A percentile compares a stretch with the other conserved stretches of the same genome.
phyloP scores from a whole-genome alignment of 1,140 invertebrate species.

The Drosophila chauvacae region DNA sequence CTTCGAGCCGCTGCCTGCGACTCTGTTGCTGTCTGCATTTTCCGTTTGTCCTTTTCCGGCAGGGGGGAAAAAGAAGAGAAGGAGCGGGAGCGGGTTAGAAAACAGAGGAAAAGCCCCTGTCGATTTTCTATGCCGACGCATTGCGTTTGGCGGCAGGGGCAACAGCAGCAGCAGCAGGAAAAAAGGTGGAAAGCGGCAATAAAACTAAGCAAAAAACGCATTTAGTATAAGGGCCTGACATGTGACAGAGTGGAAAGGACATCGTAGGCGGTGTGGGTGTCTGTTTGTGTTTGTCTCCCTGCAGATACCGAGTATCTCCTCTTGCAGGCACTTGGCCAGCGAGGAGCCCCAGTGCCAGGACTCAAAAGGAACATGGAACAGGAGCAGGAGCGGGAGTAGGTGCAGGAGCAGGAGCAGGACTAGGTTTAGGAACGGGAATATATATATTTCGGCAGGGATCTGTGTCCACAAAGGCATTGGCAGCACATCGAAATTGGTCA shows the following conservation, averaged over 20 bases:
- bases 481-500: slow-evolving; percentile 54
- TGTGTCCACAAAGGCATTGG: slow-evolving; percentile 27
- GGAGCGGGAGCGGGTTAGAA: background rate
- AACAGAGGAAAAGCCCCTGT: slow-evolving; percentile 48
- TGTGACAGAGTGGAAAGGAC: slow-evolving; percentile 52
- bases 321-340: slow-evolving; percentile 50
- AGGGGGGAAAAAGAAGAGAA: background rate
- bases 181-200: slow-evolving; percentile 54
- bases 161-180: background rate
- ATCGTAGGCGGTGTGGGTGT: background rate
- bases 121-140: slow-evolving; percentile 73
- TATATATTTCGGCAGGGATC: background rate
- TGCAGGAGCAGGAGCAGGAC: background rate
- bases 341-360: slow-evolving; percentile 16
- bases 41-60: slow-evolving; percentile 52
- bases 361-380: slow-evolving; percentile 18
- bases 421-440: background rate
- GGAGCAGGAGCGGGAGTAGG: background rate
- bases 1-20: slow-evolving; percentile 47
- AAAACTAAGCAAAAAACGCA: slow-evolving; percentile 80
- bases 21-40: slow-evolving; percentile 67
- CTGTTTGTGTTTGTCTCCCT: slow-evolving; percentile 51
- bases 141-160: slow-evolving; percentile 42
- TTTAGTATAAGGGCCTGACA: slow-evolving; percentile 72
- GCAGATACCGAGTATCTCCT: slow-evolving; percentile 47